phyloP scores from a whole-genome alignment of 2,888 invertebrate genomes.

The Drosophila tripunctata region DNA sequence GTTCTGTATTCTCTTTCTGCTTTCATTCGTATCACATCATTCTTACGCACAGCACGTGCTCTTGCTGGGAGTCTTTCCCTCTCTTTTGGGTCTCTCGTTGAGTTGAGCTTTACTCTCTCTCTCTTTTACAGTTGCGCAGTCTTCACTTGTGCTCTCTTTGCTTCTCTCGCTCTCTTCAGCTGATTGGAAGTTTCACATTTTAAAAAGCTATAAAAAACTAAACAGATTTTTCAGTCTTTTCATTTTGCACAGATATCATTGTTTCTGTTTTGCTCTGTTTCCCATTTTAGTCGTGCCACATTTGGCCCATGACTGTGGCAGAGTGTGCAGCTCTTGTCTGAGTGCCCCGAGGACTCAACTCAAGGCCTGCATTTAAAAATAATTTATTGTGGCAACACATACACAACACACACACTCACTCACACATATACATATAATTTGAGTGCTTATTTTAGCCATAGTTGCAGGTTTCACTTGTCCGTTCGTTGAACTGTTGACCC shows the following conservation, averaged over 20 bases:
- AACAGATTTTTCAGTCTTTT: slow-evolving; percentile 10
- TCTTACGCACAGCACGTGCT: slow-evolving; percentile 67
- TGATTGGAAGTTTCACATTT: slow-evolving; percentile 51
- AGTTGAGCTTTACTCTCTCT: slow-evolving; percentile 14
- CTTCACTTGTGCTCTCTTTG: neutral
- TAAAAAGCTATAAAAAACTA: slow-evolving; percentile 7
- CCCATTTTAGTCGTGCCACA: slow-evolving; percentile 57
- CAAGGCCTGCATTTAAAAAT: slow-evolving; percentile 40
- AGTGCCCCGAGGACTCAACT: slow-evolving; percentile 7
- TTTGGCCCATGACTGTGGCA: slow-evolving; percentile 52
- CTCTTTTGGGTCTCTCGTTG: neutral
- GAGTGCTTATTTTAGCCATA: slow-evolving; percentile 31
- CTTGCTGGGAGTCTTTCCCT: neutral
- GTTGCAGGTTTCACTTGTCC: slow-evolving; percentile 23
- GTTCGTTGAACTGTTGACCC: slow-evolving; percentile 52
- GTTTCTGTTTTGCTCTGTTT: slow-evolving; percentile 48
- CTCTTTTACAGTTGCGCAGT: slow-evolving; percentile 30
- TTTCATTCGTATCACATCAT: slow-evolving; percentile 24
- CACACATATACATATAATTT: neutral
- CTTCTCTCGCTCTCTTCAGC: slow-evolving; percentile 34
- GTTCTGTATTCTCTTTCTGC: slow-evolving; percentile 38
- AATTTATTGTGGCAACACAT: slow-evolving; percentile 38
- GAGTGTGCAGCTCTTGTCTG: slow-evolving; percentile 30
- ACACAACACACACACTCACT: slow-evolving; percentile 11
- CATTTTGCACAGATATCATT: slow-evolving; percentile 17